Evolutionary conservation across 1,140 invertebrate species (phyloP), one percentile per base, ranked within the genome.

Genomic region (Calliopsis andreniformis): DNA sequence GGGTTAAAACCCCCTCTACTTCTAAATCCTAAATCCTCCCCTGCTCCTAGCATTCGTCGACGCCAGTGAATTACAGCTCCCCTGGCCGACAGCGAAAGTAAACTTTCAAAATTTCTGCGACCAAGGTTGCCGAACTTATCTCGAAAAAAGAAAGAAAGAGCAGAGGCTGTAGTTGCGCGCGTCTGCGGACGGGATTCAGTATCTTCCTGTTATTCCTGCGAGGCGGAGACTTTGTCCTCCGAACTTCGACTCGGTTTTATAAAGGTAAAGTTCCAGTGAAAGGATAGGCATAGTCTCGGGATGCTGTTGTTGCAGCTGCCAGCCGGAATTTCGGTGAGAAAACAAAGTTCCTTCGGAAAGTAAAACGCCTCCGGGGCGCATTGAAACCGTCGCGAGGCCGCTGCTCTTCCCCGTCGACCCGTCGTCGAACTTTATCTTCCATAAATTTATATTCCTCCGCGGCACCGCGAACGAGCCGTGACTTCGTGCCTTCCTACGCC

Each of bases 281-380:
- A 81, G 76, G 66, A 63, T 78, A 82, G 75, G 68, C 75, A 62
- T 53, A 63, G 61, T 66, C 64, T 76, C 66, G 35, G 35, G 76
- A 75, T 79, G 80, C 61, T 85, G 79, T 84, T 85, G 83, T 84
- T 84, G 83, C 83, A 84, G 83, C 83, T 84, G 83, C 83, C 78
- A 67, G 73, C 69, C 66, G 68, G 82, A 84, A 84, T 84, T 84
- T 84, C 78, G 73, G 78, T 80, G 78, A 77, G 82, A 80, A 84
- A 84, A 84, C 83, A 84, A 84, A 84, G 83, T 84, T 84, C 83
- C 35, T 73, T 64, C 35, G 82, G 62, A 77, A 84, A 84, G 78
- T 84, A 80, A 84, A 84, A 83, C 78, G 83, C 83, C 82, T 80
- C 51, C 79, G 73, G 76, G 82, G 67, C 77, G 78, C 58, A 84